A percentile compares a stretch with the other conserved stretches of the same genome.
Conservation (phyloP, 1,140 invertebrate genomes). For the Sycophaga agraensis region DNA sequence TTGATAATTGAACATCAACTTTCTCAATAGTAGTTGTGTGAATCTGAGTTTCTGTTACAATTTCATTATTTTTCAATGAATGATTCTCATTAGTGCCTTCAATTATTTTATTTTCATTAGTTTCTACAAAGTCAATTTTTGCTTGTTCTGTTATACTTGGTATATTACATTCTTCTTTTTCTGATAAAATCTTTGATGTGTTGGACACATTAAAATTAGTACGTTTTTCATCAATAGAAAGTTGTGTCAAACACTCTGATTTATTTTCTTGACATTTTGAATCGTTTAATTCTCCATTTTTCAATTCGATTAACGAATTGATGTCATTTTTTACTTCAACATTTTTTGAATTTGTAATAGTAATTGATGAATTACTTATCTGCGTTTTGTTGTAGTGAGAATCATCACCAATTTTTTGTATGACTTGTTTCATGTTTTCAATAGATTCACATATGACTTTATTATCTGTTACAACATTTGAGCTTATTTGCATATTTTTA, state of each 20-base stretch:
- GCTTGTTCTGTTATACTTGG: not conserved
- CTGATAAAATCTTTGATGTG: not conserved
- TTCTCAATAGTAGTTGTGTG: conserved; percentile 1
- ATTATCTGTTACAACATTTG: conserved; percentile 31
- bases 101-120: too few species aligned
- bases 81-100: too few species aligned
- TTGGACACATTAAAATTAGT: not conserved
- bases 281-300: conserved; percentile 2
- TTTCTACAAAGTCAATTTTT: not conserved
- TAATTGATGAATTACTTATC: not conserved
- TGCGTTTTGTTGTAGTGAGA: conserved; percentile 5
- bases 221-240: not conserved
- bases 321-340: not conserved
- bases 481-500: conserved; percentile 12
- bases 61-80: too few species aligned
- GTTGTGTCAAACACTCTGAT: not conserved
- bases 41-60: conserved; percentile 17
- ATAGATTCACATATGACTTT: conserved; percentile 48
- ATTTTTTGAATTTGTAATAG: not conserved
- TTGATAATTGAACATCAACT: conserved; percentile 11
- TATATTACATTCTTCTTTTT: conserved; percentile 5
- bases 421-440: conserved; percentile 45
- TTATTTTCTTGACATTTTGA: conserved; percentile 14
- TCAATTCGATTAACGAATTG: conserved; percentile 10
- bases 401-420: conserved; percentile 46